A percentile compares a stretch with the other conserved stretches of the same genome.
phyloP scores from a whole-genome alignment of 2,888 invertebrate species.

The Cephus spinipes region DNA sequence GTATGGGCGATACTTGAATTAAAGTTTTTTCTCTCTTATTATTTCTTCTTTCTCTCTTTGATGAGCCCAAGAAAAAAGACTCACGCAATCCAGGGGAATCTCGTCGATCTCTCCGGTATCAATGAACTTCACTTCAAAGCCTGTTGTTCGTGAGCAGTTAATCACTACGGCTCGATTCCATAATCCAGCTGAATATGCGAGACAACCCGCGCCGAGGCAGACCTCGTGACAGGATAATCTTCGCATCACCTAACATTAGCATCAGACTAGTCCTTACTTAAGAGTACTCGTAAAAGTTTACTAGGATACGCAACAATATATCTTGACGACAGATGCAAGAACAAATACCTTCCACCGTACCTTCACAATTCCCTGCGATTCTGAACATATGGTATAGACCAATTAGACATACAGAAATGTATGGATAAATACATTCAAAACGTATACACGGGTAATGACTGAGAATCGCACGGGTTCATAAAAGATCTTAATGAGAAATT shows the following conservation, averaged over 20 bases:
- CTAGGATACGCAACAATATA: neutral
- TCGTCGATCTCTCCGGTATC: slow-evolving; percentile 59
- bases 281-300: neutral
- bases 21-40: neutral
- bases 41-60: neutral
- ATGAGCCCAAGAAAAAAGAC: slow-evolving; percentile 38
- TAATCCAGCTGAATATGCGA: slow-evolving; percentile 52
- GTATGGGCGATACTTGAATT: neutral
- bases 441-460: neutral
- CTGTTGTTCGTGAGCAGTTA: slow-evolving; percentile 44
- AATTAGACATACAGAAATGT: neutral
- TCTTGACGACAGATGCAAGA: slow-evolving; percentile 2
- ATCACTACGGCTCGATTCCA: slow-evolving; percentile 60
- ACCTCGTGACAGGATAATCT: slow-evolving; percentile 54
- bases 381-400: neutral
- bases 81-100: slow-evolving; percentile 56
- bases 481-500: neutral
- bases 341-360: slow-evolving; percentile 3
- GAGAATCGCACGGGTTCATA: neutral
- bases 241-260: slow-evolving; percentile 60
- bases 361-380: slow-evolving; percentile 17
- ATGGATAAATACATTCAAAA: neutral
- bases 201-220: slow-evolving; percentile 60
- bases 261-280: slow-evolving; percentile 30
- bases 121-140: slow-evolving; percentile 56